Evolutionary conservation across 2,113 vertebrate species (phyloP).

Genomic region (Ameiurus melas): DNA sequence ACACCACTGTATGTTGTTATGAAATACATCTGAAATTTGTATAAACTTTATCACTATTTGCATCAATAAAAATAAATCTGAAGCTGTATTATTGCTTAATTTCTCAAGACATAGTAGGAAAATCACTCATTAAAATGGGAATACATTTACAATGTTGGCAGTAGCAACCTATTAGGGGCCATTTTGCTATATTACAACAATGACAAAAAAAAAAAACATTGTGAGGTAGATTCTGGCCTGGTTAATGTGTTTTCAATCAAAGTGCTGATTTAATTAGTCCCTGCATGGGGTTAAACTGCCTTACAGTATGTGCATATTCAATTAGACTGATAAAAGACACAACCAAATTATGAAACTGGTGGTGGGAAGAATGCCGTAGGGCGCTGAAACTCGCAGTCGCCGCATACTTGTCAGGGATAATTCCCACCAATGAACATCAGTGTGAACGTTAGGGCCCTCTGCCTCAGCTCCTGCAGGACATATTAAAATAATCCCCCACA

Average conservation of each 20-base stretch:
- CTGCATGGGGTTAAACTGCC: slow-evolving; percentile 46
- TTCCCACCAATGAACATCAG: slow-evolving; percentile 72
- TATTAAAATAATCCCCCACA: slow-evolving; percentile 72
- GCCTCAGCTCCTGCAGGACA: slow-evolving; percentile 61
- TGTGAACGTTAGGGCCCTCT: slow-evolving; percentile 56
- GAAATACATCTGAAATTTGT: not conserved
- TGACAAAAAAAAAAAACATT: slow-evolving; percentile 9
- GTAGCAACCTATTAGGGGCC: not conserved
- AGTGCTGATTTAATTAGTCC: slow-evolving; percentile 55
- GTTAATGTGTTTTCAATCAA: slow-evolving; percentile 50
- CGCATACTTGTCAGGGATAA: slow-evolving; percentile 72
- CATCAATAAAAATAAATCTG: not conserved
- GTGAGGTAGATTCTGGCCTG: slow-evolving; percentile 26
- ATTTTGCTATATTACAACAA: slow-evolving; percentile 29
- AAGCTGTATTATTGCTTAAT: not conserved
- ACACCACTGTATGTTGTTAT: not conserved
- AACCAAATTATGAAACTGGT: slow-evolving; percentile 68
- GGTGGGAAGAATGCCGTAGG: slow-evolving; percentile 72
- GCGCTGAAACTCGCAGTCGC: slow-evolving; percentile 57
- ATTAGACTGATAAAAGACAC: slow-evolving; percentile 69
- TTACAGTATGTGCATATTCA: slow-evolving; percentile 62
- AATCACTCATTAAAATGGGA: not conserved
- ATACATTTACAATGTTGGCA: not conserved
- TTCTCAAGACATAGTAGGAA: not conserved
- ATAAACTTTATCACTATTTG: not conserved